These are phyloP conservation scores for Merodon equestris DNA, from an alignment of 2,888 invertebrate species.

Conservation along the genomic window DNA sequence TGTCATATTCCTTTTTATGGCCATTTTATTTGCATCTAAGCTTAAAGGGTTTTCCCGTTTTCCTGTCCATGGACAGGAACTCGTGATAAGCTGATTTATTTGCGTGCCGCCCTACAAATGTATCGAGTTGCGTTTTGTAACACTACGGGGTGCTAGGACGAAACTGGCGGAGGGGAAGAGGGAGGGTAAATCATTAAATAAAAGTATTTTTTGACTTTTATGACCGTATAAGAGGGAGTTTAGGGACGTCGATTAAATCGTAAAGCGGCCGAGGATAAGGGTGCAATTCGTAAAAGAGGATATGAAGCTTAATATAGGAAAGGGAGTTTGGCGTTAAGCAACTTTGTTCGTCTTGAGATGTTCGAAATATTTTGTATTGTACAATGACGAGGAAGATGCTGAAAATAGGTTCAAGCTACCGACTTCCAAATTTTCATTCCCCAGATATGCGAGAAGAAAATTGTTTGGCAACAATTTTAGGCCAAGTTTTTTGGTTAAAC, in stretches of 20 bases:
- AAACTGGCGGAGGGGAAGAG: not conserved
- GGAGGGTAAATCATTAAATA: constrained; percentile 32
- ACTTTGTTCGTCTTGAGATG: no score
- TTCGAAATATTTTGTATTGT: no score
- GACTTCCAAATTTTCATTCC: no score
- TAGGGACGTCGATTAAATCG: constrained; percentile 39
- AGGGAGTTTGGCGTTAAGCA: no score
- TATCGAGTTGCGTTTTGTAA: not conserved
- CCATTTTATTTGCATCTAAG: constrained; percentile 38
- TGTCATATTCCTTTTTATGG: constrained; percentile 50
- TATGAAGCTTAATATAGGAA: no score
- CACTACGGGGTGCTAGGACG: not conserved
- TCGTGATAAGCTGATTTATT: constrained; percentile 48
- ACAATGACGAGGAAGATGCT: no score
- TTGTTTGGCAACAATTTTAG: no score
- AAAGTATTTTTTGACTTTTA: constrained; percentile 34
- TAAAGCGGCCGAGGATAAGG: not conserved
- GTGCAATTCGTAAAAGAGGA: not conserved
- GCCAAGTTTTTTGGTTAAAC: no score
- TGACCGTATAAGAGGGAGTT: constrained; percentile 22
- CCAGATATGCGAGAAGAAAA: no score
- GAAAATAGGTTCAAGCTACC: no score
- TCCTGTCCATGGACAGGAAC: constrained; percentile 26
- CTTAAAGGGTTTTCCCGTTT: constrained; percentile 32
- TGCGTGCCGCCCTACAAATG: constrained; percentile 22